Evolutionary conservation across 2,113 vertebrate species (phyloP).

Genomic region (Lepisosteus oculatus): DNA sequence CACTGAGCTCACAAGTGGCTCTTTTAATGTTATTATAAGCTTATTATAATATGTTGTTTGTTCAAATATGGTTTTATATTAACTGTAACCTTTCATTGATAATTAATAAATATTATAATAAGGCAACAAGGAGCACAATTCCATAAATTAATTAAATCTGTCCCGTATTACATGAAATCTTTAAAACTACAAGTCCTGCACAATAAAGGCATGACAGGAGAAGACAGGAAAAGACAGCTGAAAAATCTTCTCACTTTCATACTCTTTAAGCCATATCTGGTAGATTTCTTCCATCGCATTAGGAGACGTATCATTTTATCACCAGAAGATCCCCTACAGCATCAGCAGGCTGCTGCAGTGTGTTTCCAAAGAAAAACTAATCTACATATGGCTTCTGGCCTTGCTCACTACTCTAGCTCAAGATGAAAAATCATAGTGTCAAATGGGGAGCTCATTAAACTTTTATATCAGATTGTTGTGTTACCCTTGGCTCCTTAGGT

Average conservation of each 20-base stretch:
- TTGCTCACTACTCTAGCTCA: constrained; percentile 45
- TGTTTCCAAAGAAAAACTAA: constrained; percentile 45
- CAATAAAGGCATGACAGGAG: constrained; percentile 8
- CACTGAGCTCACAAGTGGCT: too few species aligned
- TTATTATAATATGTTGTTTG: too few species aligned
- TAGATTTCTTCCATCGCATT: constrained; percentile 54
- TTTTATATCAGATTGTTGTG: constrained; percentile 48
- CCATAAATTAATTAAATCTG: too few species aligned
- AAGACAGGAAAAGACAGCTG: constrained; percentile 26
- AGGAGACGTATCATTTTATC: constrained; percentile 53
- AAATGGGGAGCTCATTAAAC: constrained; percentile 62
- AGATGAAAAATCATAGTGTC: constrained; percentile 59
- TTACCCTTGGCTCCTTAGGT: constrained; percentile 37
- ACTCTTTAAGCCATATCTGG: constrained; percentile 30
- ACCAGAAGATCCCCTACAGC: constrained; percentile 41
- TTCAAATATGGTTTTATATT: too few species aligned
- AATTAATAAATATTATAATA: too few species aligned
- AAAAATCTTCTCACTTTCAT: constrained; percentile 23
- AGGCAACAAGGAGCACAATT: too few species aligned
- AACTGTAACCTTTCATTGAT: too few species aligned
- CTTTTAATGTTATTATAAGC: too few species aligned
- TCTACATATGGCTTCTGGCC: constrained; percentile 60
- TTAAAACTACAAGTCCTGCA: constrained; percentile 19
- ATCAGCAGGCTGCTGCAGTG: constrained; percentile 33
- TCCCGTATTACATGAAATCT: constrained; percentile 33